phyloP scores from a whole-genome alignment of 2,113 vertebrate genomes.

The Chelonoidis abingdonii region DNA sequence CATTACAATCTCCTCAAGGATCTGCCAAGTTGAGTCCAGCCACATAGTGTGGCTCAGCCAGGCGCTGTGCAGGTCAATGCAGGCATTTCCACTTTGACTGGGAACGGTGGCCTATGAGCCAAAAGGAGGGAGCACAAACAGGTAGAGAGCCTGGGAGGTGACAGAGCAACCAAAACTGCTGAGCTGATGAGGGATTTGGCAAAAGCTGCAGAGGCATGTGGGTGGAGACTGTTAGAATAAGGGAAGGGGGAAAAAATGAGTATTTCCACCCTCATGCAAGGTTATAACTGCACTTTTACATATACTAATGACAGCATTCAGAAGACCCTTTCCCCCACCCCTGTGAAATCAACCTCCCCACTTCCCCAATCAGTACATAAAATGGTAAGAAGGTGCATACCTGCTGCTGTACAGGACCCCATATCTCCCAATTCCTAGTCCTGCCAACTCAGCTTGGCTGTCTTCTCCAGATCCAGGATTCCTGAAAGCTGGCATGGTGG shows the following conservation, averaged over 20 bases:
- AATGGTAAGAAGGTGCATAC: neutral
- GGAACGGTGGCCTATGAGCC: neutral
- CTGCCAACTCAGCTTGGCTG: neutral
- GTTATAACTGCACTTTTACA: neutral
- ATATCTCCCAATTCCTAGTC: neutral
- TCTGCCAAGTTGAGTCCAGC: neutral
- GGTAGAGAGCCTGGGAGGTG: neutral
- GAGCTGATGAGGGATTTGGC: neutral
- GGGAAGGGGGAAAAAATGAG: neutral
- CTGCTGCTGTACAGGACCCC: neutral
- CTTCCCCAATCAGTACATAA: neutral
- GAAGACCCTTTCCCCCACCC: neutral
- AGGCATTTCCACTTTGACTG: neutral
- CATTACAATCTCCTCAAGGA: neutral
- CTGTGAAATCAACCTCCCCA: neutral
- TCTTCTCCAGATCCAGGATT: neutral
- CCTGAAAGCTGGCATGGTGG: neutral
- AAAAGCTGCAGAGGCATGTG: neutral
- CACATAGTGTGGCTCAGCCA: neutral
- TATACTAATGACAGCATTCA: neutral
- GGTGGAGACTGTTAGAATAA: neutral
- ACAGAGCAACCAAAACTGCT: neutral
- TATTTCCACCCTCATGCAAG: neutral
- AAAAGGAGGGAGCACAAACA: neutral
- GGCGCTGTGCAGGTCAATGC: neutral